Percentiles rank a stretch among this genome's conserved stretches.
These are phyloP conservation scores for Malurus splendens DNA, from an alignment of 2,797 vertebrate genomes.

Conservation along the genomic window DNA sequence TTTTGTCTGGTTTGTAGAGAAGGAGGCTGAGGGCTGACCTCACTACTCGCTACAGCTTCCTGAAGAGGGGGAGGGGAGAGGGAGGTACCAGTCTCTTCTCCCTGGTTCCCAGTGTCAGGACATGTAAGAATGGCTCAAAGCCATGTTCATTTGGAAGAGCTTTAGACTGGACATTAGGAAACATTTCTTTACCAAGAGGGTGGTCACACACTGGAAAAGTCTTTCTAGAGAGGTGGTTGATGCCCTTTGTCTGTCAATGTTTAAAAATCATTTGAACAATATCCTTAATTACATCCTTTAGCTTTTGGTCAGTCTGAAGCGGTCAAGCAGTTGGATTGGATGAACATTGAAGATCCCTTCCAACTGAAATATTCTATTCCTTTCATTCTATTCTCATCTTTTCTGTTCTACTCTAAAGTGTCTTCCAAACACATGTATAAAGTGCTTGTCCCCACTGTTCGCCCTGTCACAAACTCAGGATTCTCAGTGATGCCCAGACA, in stretches of 20 bases:
- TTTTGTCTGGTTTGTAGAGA: not conserved
- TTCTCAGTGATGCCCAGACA: not conserved
- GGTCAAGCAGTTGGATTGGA: not conserved
- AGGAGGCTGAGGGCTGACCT: not conserved
- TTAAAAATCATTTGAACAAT: not conserved
- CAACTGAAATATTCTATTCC: not conserved
- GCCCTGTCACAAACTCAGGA: not conserved
- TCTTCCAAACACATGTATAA: not conserved
- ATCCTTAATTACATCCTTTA: not conserved
- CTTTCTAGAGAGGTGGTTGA: not conserved
- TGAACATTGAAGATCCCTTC: not conserved
- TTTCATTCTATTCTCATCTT: not conserved
- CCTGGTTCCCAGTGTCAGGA: not conserved
- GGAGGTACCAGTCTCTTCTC: not conserved
- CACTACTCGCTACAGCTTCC: not conserved
- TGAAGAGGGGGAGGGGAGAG: not conserved
- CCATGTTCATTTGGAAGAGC: rapidly evolving
- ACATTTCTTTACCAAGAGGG: not conserved
- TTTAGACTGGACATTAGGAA: not conserved
- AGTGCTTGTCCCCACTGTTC: not conserved
- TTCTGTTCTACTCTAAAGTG: not conserved
- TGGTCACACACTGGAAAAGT: not conserved
- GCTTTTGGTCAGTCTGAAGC: not conserved
- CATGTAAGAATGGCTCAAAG: rapidly evolving
- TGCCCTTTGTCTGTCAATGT: not conserved